Evolutionary conservation across 2,888 invertebrate species (phyloP).

Genomic region (Troilus luridus): DNA sequence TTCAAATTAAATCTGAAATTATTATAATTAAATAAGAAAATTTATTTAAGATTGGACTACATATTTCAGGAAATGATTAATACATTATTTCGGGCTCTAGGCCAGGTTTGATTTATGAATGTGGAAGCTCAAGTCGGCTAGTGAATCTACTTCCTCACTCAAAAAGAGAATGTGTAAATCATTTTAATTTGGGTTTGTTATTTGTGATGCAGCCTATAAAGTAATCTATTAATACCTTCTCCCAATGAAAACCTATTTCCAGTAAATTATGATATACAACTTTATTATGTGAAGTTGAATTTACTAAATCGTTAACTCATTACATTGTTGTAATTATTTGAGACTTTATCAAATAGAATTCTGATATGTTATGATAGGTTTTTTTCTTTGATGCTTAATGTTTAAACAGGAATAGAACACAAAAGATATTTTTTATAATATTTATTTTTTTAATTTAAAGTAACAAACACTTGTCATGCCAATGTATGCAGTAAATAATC

Average conservation of each 20-base stretch:
- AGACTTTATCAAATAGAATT: too few relatives aligned
- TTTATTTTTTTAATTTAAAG: conserved; percentile 41
- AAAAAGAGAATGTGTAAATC: neutral
- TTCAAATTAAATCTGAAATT: neutral
- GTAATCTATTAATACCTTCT: too few relatives aligned
- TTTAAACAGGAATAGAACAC: neutral
- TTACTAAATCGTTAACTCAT: too few relatives aligned
- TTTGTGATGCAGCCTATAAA: too few relatives aligned
- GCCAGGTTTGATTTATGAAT: neutral
- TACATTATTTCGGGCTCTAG: neutral
- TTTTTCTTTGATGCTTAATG: too few relatives aligned
- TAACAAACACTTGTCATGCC: conserved; percentile 46
- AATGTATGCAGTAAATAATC: neutral
- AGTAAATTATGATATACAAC: too few relatives aligned
- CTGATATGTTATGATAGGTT: too few relatives aligned
- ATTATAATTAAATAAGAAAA: too few relatives aligned
- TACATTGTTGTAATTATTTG: too few relatives aligned
- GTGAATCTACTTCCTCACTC: neutral
- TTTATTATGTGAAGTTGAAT: too few relatives aligned
- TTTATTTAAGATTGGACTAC: neutral
- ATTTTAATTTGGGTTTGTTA: neutral
- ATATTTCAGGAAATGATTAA: conserved; percentile 2
- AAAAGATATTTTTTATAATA: neutral
- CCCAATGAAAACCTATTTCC: too few relatives aligned
- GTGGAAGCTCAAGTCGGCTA: neutral